These are phyloP conservation scores for Blastobasis lacticolella DNA, from an alignment of 2,888 invertebrate genomes.

Conservation along the genomic window DNA sequence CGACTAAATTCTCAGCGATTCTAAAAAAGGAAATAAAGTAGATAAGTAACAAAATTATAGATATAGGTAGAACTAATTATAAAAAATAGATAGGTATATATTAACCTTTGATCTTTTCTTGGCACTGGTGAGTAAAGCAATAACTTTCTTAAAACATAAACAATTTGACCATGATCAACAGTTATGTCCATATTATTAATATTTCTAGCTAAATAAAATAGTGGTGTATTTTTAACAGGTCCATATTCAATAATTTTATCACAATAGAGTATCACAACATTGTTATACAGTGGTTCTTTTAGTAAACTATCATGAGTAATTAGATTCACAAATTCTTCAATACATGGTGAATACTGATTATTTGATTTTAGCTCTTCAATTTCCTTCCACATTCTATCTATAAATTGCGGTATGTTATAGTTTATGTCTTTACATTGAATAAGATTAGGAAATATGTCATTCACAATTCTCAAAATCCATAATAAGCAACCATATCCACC, in stretches of 20 bases:
- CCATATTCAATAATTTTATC: slow-evolving; percentile 54
- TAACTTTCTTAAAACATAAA: slow-evolving; percentile 56
- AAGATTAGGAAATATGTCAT: slow-evolving; percentile 33
- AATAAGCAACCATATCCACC: slow-evolving; percentile 64
- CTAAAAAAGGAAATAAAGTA: slow-evolving; percentile 30
- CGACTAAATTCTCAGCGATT: slow-evolving; percentile 41
- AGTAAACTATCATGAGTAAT: slow-evolving; percentile 42
- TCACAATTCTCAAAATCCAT: slow-evolving; percentile 51
- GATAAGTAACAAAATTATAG: neutral
- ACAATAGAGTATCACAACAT: slow-evolving; percentile 40
- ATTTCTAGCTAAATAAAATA: slow-evolving; percentile 41
- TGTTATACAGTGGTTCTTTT: slow-evolving; percentile 35
- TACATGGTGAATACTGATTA: slow-evolving; percentile 51
- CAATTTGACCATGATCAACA: slow-evolving; percentile 33
- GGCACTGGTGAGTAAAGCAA: slow-evolving; percentile 63
- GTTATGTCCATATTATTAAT: slow-evolving; percentile 26
- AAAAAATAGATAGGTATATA: neutral
- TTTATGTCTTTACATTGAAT: slow-evolving; percentile 20
- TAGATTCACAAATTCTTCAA: slow-evolving; percentile 50
- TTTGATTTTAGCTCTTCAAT: slow-evolving; percentile 63
- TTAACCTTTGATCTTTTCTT: slow-evolving; percentile 71
- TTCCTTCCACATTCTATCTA: slow-evolving; percentile 55
- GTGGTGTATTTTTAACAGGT: slow-evolving; percentile 39
- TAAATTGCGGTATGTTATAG: slow-evolving; percentile 38
- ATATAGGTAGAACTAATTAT: neutral